Base-by-base conservation (phyloP, 2,113 vertebrate species). In the Osmerus mordax region DNA sequence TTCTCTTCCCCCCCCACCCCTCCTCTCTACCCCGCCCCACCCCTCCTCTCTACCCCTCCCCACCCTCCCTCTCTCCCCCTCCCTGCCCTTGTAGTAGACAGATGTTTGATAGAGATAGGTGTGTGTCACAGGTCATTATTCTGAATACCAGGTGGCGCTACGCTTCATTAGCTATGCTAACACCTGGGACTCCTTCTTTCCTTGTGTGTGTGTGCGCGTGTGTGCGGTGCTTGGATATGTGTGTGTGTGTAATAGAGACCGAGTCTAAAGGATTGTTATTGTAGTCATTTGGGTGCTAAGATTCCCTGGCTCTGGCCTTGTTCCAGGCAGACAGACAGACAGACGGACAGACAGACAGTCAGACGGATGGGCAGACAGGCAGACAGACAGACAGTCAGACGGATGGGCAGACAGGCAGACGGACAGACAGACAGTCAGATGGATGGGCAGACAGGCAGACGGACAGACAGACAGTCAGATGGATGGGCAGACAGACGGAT, bases 71-170 rank as follows among this genome's bases (percentile, higher is more conserved):
- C 69, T 60, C 3, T 73, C 65, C 67, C 79, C 73, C 77, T 75
- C 56, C 78, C 78, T 89, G 87, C 82, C 90, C 91, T 91, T 90
- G 89, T 84, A 81, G 65, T 70, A 77, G 81, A 83, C 89, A 91
- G 88, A 90, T 91, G 90, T 91, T 88, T 90, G 86, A 84, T 86
- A 79, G 83, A 84, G 85, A 87, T 87, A 76, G 79, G 81, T 85
- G 85, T 80, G 78, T 91, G 90, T 92, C 90, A 91, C 91, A 90
- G 89, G 89, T 89, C 90, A 87, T 92, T 91, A 91, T 92, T 88
- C 88, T 84, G 83, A 87, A 86, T 86, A 89, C 81, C 91, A 90
- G 89, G 89, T 91, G 91, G 89, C 74, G 77, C 75, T 78, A 69
- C 71, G 87, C 90, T 90, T 92, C 89, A 91, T 92, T 91, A 92